Evolutionary conservation across 2,113 vertebrate species (phyloP).

Genomic region (Notechis scutatus): DNA sequence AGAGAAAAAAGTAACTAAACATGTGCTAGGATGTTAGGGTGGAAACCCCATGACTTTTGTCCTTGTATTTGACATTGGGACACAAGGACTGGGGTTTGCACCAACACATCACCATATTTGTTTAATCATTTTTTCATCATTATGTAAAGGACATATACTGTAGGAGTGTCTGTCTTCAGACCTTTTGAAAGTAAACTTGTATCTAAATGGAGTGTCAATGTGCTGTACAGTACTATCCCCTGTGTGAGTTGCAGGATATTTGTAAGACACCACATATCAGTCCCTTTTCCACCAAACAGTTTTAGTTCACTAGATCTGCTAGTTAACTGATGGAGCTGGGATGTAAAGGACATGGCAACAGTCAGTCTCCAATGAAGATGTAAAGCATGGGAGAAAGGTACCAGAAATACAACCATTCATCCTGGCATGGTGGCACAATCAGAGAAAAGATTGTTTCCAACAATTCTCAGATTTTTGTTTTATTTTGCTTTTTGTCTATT

Average conservation of each 20-base stretch:
- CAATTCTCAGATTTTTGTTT: background rate
- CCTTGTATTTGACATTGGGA: background rate
- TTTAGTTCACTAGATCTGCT: background rate
- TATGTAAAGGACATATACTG: background rate
- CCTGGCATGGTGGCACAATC: background rate
- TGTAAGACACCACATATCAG: background rate
- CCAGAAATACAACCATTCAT: background rate
- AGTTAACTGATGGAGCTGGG: background rate
- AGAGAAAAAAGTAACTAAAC: background rate
- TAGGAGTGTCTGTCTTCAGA: background rate
- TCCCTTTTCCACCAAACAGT: background rate
- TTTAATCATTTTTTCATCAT: background rate
- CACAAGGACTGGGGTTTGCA: background rate
- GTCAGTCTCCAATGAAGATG: background rate
- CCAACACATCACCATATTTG: background rate
- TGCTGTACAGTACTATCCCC: background rate
- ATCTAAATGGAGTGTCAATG: background rate
- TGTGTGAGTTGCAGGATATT: background rate
- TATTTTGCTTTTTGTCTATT: background rate
- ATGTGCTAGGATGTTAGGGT: background rate
- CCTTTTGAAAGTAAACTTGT: slow-evolving; percentile 28
- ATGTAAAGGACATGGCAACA: background rate
- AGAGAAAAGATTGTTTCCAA: background rate
- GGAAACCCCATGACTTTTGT: background rate
- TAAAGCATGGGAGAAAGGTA: background rate